Percentiles rank a stretch among this genome's conserved stretches.
phyloP scores from a whole-genome alignment of 2,888 invertebrate species.

The Thecocarcelia acutangulata region DNA sequence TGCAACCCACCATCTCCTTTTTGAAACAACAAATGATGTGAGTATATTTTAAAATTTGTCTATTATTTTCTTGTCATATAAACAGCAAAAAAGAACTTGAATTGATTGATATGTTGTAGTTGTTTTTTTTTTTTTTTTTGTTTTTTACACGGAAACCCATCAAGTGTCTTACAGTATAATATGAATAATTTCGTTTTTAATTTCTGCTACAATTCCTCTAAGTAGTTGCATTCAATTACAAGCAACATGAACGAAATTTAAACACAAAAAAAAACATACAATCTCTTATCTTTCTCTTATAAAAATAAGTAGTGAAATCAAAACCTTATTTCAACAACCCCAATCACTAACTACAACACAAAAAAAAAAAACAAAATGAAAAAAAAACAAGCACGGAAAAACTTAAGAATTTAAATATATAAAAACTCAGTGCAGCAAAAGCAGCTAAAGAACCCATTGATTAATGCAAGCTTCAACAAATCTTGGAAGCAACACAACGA shows the following conservation, averaged over 20 bases:
- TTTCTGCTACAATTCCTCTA: constrained; percentile 76
- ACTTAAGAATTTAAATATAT: constrained; percentile 66
- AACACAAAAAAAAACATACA: constrained; percentile 29
- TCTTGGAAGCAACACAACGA: constrained; percentile 60
- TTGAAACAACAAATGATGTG: constrained; percentile 83
- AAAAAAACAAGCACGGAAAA: constrained; percentile 37
- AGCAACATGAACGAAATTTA: constrained; percentile 31
- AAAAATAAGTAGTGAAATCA: constrained; percentile 69
- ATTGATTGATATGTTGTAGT: constrained; percentile 57
- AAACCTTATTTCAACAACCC: constrained; percentile 75
- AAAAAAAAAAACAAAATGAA: not conserved
- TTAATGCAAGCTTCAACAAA: constrained; percentile 68
- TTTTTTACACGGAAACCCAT: constrained; percentile 75
- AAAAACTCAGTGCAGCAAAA: constrained; percentile 56
- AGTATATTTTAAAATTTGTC: constrained; percentile 59
- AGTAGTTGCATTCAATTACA: constrained; percentile 65
- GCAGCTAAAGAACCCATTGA: constrained; percentile 67
- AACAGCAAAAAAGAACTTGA: constrained; percentile 11
- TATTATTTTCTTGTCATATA: not conserved
- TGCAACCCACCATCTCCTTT: constrained; percentile 98
- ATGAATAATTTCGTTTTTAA: constrained; percentile 60
- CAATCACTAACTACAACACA: constrained; percentile 67
- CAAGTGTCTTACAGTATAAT: constrained; percentile 75
- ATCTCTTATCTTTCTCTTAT: constrained; percentile 52
- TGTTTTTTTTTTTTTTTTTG: not conserved